Evolutionary conservation across 2,113 vertebrate genomes (phyloP), one percentile per base, ranked within the genome.

Genomic region (Pavo muticus): DNA sequence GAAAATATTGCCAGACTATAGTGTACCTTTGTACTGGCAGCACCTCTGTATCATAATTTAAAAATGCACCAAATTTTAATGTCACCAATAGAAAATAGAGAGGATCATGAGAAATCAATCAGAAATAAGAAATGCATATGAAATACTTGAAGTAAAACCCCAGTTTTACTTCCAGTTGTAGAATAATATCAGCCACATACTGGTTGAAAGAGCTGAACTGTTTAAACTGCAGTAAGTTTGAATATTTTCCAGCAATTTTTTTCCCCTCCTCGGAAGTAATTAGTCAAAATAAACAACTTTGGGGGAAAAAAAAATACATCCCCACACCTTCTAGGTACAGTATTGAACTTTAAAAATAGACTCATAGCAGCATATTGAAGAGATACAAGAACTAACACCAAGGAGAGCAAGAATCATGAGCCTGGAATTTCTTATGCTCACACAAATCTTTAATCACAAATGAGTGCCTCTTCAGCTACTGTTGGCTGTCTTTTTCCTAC

Each of bases 21-120:
- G 11, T 64, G 5, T 48, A 68, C 6, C 3, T 5, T 0, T 1
- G 0, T 23, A 24, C 19, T 60, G 12, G 37, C 57, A 82, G 3
- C 35, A 72, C 52, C 32, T 11, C 9, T 59, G 6, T 25, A 35
- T 65, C 63, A 60, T 16, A 80, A 80, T 52, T 45, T 72, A 29
- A 25, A 73, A 9, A 5, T 20, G 3, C 52, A n/a, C 11, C 60
- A 6, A 42, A 11, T 69, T 68, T 35, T 72, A 63, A 68, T 20
- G 2, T n/a, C 39, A 50, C 11, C 9, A n/a, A 30, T 59, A 7
- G 14, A 54, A 90, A 84, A 77, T 10, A 14, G 6, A 29, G 56
- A 2, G 14, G 13, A 78, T 68, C 21, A 48, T 19, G 14, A 68
- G 14, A 71, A 71, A 86, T 39, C 8, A 37, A 13, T 68, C 35